phyloP scores from a whole-genome alignment of 2,113 vertebrate species.

The Eolophus roseicapilla region DNA sequence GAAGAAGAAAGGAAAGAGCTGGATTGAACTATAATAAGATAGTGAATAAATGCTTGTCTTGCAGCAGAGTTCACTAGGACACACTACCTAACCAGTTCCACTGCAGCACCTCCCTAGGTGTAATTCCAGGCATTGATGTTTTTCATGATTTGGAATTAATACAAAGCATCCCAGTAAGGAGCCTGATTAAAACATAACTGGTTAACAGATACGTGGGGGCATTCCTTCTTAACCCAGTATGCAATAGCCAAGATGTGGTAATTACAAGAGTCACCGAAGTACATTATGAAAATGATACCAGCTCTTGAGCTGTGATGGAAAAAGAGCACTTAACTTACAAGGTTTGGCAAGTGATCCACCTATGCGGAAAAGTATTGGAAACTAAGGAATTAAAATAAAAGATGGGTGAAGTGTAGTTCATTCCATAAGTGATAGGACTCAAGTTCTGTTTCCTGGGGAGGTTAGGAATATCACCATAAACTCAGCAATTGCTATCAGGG shows the following conservation, averaged over 20 bases:
- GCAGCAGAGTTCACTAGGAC: not conserved
- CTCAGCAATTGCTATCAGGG: not conserved
- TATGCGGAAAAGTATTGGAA: not conserved
- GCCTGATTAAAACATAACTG: not conserved
- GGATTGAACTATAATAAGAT: not conserved
- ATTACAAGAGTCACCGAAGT: not conserved
- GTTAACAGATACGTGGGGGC: not conserved
- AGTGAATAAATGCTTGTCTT: not conserved
- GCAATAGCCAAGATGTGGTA: not conserved
- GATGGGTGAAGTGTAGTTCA: not conserved
- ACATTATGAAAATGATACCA: not conserved
- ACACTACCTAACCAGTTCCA: not conserved
- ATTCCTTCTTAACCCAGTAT: not conserved
- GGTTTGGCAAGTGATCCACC: not conserved
- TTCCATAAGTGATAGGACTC: fast-evolving
- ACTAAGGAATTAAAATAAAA: not conserved
- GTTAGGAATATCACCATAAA: not conserved
- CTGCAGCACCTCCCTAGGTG: not conserved
- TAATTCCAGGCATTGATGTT: not conserved
- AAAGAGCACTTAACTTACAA: not conserved
- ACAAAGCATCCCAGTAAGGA: not conserved
- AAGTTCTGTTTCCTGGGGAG: not conserved
- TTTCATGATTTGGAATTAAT: not conserved
- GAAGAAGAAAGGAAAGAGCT: not conserved
- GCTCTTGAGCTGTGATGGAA: not conserved